Evolutionary conservation across 2,888 invertebrate genomes (phyloP).

Genomic region (Gastrophysa polygoni): DNA sequence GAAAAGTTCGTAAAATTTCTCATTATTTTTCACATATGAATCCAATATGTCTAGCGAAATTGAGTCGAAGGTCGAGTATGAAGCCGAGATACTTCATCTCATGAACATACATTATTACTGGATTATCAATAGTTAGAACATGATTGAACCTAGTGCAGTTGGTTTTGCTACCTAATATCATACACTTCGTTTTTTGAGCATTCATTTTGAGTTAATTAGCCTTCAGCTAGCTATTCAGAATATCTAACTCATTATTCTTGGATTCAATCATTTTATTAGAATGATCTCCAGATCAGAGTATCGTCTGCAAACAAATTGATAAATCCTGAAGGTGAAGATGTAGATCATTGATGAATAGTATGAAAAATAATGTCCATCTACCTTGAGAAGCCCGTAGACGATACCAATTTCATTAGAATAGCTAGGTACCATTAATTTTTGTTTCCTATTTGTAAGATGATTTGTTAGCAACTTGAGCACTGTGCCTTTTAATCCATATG

Average conservation of each 20-base stretch:
- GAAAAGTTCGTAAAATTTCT: neutral
- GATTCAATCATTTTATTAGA: neutral
- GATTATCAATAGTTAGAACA: neutral
- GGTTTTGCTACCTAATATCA: neutral
- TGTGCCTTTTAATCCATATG: neutral
- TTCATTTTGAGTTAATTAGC: neutral
- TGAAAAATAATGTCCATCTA: neutral
- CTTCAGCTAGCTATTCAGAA: neutral
- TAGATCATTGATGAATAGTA: neutral
- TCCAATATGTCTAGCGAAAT: neutral
- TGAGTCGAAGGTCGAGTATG: neutral
- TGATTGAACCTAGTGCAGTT: neutral
- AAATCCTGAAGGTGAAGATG: neutral
- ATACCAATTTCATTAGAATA: neutral
- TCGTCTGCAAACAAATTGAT: neutral
- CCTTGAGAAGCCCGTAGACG: neutral
- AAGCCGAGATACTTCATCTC: too few species aligned
- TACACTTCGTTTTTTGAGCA: neutral
- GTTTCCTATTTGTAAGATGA: neutral
- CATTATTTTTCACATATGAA: neutral
- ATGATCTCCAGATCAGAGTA: neutral
- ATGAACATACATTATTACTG: neutral
- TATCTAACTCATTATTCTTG: constrained; percentile 2
- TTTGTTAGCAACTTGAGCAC: neutral
- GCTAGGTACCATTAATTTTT: neutral